Percentiles rank a stretch among this genome's conserved stretches.
phyloP scores from a whole-genome alignment of 2,888 invertebrate genomes.

The Papilio protenor region DNA sequence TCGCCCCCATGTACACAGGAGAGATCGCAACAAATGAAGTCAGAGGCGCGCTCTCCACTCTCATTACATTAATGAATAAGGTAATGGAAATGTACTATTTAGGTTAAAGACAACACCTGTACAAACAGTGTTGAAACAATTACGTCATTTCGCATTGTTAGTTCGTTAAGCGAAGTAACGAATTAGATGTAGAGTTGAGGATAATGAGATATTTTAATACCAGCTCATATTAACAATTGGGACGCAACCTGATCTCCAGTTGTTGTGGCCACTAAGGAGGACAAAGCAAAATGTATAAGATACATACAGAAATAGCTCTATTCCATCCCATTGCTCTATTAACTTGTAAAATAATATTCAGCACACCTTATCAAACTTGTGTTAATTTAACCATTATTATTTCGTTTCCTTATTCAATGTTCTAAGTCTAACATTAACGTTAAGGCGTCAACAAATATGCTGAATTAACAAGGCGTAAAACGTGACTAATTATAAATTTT shows the following conservation, averaged over 20 bases:
- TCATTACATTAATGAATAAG: conserved; percentile 84
- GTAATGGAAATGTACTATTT: conserved; percentile 60
- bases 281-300: too few species aligned
- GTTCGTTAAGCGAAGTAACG: neutral
- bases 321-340: neutral
- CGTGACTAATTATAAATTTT: conserved; percentile 22
- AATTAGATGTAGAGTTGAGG: neutral
- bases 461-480: conserved; percentile 16
- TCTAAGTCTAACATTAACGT: conserved; percentile 4
- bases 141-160: conserved; percentile 37
- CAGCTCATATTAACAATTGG: neutral
- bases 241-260: too few species aligned
- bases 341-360: neutral
- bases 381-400: neutral
- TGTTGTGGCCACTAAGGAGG: too few species aligned
- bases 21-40: conserved; percentile 86
- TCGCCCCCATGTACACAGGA: conserved; percentile 86
- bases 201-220: neutral
- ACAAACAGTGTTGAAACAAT: conserved; percentile 34
- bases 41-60: conserved; percentile 85
- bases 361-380: neutral
- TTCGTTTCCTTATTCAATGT: conserved; percentile 24
- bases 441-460: conserved; percentile 3
- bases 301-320: neutral
- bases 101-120: conserved; percentile 52